Conservation (phyloP, 2,113 vertebrate genomes). For the Meriones unguiculatus region DNA sequence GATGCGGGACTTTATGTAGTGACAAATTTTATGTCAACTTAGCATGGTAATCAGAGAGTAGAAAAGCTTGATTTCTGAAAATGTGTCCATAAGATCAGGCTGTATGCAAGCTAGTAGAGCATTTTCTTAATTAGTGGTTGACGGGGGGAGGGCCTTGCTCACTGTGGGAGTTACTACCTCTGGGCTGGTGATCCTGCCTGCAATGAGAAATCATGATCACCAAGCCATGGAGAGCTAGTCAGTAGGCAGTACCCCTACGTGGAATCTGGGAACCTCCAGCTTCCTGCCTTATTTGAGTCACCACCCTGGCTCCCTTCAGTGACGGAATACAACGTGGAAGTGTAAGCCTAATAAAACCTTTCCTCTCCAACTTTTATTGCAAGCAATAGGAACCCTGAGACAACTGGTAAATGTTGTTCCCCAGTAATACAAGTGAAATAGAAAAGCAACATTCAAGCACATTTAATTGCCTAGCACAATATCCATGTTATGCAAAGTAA, state of each 20-base stretch:
- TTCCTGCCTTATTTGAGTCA: background rate
- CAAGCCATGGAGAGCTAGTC: background rate
- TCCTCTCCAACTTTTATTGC: background rate
- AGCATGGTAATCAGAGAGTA: no score
- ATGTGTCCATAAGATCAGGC: background rate
- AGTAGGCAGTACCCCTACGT: background rate
- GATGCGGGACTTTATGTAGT: background rate
- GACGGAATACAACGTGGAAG: background rate
- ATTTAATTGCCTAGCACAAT: background rate
- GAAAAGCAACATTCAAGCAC: constrained; percentile 4
- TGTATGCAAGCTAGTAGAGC: background rate
- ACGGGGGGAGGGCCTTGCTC: no score
- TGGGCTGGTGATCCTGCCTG: background rate
- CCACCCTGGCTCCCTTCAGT: background rate
- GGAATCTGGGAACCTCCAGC: no score
- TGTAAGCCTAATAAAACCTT: background rate
- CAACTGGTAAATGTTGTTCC: background rate
- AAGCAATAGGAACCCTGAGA: background rate
- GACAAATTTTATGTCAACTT: background rate
- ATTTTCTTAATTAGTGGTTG: background rate
- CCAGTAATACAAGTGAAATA: constrained; percentile 32
- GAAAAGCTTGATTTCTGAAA: background rate
- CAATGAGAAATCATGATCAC: background rate
- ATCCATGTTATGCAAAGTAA: background rate
- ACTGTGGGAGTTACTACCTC: background rate